Evolutionary conservation across 2,797 vertebrate genomes (phyloP).

Genomic region (Enteromius afrohamiltoni): DNA sequence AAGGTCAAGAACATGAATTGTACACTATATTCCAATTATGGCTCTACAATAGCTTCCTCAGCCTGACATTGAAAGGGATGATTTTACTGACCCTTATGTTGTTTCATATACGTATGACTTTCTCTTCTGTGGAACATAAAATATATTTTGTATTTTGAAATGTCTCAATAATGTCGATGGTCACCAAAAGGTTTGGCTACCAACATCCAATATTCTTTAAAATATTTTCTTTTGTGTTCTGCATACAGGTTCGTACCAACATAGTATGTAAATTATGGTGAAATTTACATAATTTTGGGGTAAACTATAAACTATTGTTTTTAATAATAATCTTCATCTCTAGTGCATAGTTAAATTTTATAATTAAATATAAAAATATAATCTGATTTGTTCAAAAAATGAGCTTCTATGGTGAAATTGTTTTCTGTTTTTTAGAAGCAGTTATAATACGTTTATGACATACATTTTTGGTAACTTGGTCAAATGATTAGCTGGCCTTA

Average conservation of each 20-base stretch:
- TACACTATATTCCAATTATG: not conserved
- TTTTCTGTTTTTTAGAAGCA: too few relatives aligned
- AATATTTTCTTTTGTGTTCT: not conserved
- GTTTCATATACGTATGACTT: not conserved
- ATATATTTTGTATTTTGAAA: not conserved
- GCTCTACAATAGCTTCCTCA: not conserved
- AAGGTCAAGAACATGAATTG: not conserved
- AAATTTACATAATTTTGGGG: not conserved
- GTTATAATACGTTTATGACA: not conserved
- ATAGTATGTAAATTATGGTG: not conserved
- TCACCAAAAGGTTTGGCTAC: not conserved
- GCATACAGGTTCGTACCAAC: not conserved
- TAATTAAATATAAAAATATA: not conserved
- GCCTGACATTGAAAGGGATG: not conserved
- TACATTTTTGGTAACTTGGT: not conserved
- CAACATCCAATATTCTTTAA: not conserved
- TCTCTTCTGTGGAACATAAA: not conserved
- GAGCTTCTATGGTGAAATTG: not conserved
- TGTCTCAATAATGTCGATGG: not conserved
- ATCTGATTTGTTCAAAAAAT: too few relatives aligned
- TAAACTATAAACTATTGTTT: not conserved
- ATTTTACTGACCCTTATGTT: not conserved
- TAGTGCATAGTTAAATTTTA: not conserved
- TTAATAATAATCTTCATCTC: not conserved
- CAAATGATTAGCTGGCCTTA: not conserved